Base-by-base conservation (phyloP, 2,113 vertebrate species). In the Etia nguti region DNA sequence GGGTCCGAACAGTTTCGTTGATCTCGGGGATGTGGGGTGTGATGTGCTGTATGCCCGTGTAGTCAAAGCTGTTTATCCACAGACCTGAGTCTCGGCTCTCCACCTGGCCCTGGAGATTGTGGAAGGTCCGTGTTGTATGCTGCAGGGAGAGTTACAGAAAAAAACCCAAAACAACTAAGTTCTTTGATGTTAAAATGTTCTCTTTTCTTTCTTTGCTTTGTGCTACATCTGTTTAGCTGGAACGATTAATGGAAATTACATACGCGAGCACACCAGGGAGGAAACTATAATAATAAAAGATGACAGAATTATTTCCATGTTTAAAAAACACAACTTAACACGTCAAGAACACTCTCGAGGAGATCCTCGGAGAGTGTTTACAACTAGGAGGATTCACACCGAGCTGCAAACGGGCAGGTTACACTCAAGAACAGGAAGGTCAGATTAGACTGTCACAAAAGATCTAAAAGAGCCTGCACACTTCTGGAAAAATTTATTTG, bases 31-130 rank as follows among this genome's bases (percentile, higher is more conserved):
- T 70, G 79, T 97, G 92, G 8, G 98, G 97, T 3, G 97, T 97
- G 95, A 99, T 11, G 86, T 99, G 96, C 88, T 97, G 97, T 83
- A 99, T 97, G 75, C 96, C 98, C 2, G 96, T 98, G 92, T 97
- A 99, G 94, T 99, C 98, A 85, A 99, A 98, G 62, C 97, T 98
- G 96, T 98, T 99, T 88, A 99, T 97, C 98, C 99, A 99, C 82
- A 99, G 96, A 38, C 98, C 98, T 5, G 99, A 98, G 94, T 99
- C 98, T 43, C 54, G 95, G 92, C 97, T 97, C 92, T 97, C 93
- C 90, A 98, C 87, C 13, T 96, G 96, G 56, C 98, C 98, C 79
- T 96, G 94, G 84, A 99, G 88, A 31, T 95, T 95, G 91, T 98
- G 97, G 93, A 99, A 98, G 20, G 96, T 97, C 90, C 99, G 96